A percentile compares a stretch with the other conserved stretches of the same genome.
Evolutionary conservation across 2,888 invertebrate genomes (phyloP).

Genomic region (Quadroppia sp.): DNA sequence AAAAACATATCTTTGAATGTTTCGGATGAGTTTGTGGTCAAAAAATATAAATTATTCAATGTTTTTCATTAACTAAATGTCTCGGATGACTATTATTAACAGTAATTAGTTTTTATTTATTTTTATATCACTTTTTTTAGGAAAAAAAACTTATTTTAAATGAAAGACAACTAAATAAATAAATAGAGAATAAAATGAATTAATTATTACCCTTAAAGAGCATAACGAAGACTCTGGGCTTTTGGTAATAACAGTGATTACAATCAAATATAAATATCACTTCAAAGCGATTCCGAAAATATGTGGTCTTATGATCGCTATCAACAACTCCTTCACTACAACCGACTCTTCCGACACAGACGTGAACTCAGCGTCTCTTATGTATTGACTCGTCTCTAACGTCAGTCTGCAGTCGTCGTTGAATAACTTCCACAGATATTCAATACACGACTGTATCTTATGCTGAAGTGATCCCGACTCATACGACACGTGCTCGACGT

Average conservation of each 20-base stretch:
- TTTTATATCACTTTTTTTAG: neutral
- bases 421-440: constrained; percentile 49
- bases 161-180: too few species aligned
- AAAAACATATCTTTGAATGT: too few species aligned
- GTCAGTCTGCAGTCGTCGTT: constrained; percentile 49
- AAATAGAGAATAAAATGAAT: too few species aligned
- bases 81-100: too few species aligned
- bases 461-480: constrained; percentile 45
- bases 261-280: constrained; percentile 11
- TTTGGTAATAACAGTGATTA: too few species aligned
- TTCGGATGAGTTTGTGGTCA: too few species aligned
- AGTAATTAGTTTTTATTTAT: neutral
- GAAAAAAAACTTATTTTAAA: too few species aligned
- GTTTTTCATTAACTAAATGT: too few species aligned
- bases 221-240: too few species aligned
- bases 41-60: too few species aligned
- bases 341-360: constrained; percentile 47
- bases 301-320: constrained; percentile 43
- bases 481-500: constrained; percentile 50
- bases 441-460: constrained; percentile 48
- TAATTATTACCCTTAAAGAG: too few species aligned
- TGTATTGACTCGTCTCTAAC: constrained; percentile 43
- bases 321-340: constrained; percentile 44
- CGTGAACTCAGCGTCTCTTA: constrained; percentile 48
- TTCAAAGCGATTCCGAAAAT: constrained; percentile 45